Conservation (phyloP, 2,888 invertebrate genomes). For the Subacronicta megacephala region DNA sequence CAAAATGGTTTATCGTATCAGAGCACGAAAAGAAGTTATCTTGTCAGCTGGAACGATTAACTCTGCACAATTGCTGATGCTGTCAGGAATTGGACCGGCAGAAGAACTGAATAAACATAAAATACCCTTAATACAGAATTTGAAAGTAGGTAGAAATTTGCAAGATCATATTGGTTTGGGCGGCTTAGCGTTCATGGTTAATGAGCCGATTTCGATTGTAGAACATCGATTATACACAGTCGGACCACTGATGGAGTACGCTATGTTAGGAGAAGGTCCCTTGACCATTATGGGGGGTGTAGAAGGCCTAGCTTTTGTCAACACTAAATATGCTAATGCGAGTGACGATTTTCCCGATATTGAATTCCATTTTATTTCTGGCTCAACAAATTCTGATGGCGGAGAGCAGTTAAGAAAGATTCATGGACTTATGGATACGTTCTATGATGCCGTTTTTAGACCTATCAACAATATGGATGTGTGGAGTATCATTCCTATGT, state of each 20-base stretch:
- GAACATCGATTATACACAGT: constrained; percentile 94
- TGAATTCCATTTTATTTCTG: constrained; percentile 96
- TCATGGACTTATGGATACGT: constrained; percentile 93
- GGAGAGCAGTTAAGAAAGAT: constrained; percentile 95
- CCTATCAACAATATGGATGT: constrained; percentile 94
- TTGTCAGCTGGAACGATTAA: constrained; percentile 97
- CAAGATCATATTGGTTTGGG: constrained; percentile 97
- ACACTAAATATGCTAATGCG: constrained; percentile 95
- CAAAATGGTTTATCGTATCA: constrained; percentile 92
- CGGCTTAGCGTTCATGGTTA: constrained; percentile 95
- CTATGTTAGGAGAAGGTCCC: constrained; percentile 95
- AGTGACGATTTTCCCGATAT: constrained; percentile 96
- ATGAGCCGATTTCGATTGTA: constrained; percentile 94
- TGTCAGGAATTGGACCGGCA: constrained; percentile 96
- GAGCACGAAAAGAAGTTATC: constrained; percentile 96
- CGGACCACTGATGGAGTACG: constrained; percentile 95
- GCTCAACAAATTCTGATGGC: constrained; percentile 96
- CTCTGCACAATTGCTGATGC: constrained; percentile 97
- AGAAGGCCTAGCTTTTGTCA: constrained; percentile 96
- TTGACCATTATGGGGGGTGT: constrained; percentile 96
- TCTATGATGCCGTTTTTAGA: constrained; percentile 93
- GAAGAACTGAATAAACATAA: constrained; percentile 92
- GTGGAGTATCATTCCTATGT: constrained; percentile 95
- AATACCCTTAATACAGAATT: constrained; percentile 94
- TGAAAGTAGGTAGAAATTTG: constrained; percentile 95